These are phyloP conservation scores for Pagrus major DNA, from an alignment of 2,113 vertebrate species.

Conservation along the genomic window DNA sequence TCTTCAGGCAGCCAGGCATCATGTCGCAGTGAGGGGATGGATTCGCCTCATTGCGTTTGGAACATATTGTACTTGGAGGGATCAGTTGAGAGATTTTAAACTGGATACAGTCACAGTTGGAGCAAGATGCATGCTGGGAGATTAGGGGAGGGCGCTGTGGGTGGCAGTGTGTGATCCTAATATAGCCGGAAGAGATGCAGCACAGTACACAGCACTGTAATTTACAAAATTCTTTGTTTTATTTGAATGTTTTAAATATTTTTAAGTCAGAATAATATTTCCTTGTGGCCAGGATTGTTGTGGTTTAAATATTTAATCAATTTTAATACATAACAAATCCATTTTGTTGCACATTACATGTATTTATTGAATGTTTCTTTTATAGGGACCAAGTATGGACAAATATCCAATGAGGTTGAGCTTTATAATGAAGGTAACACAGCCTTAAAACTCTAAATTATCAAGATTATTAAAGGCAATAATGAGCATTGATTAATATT, in stretches of 20 bases:
- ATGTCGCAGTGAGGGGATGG: background rate
- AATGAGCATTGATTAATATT: too few species aligned
- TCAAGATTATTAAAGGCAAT: too few species aligned
- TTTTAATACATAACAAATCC: background rate
- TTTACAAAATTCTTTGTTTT: background rate
- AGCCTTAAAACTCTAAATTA: too few species aligned
- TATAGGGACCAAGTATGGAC: background rate
- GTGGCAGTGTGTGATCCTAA: slow-evolving; percentile 26
- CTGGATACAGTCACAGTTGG: slow-evolving; percentile 44
- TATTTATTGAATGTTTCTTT: background rate
- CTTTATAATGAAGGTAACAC: too few species aligned
- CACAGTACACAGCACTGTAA: background rate
- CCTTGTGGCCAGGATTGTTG: background rate
- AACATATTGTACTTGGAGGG: slow-evolving; percentile 64
- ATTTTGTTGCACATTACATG: background rate
- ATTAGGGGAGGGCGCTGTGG: slow-evolving; percentile 19
- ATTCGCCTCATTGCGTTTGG: slow-evolving; percentile 20
- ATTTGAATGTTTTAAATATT: background rate
- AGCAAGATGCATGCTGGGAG: slow-evolving; percentile 57
- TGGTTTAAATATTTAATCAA: background rate
- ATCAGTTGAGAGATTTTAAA: slow-evolving; percentile 64
- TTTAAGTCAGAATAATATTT: background rate
- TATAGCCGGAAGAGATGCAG: slow-evolving; percentile 7
- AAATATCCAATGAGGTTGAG: too few species aligned
- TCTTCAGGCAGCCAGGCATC: slow-evolving; percentile 47